These are phyloP conservation scores for Melanostoma scalare DNA, from an alignment of 2,888 invertebrate genomes.

Conservation along the genomic window DNA sequence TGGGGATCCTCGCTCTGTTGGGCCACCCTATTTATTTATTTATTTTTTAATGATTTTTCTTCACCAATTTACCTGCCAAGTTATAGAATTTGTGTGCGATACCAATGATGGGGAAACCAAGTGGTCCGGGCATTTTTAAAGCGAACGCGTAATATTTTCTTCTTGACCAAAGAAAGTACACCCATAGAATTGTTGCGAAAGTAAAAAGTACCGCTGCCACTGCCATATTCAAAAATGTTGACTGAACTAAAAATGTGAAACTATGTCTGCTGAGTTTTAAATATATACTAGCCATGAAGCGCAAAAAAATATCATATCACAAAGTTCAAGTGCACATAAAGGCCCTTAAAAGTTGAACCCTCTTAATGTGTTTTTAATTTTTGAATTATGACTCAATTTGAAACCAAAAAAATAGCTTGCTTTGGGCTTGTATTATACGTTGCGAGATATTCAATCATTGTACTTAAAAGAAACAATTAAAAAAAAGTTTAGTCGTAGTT, in stretches of 20 bases:
- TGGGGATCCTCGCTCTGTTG: too few relatives aligned
- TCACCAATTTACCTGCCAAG: constrained; percentile 76
- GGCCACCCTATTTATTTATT: neutral
- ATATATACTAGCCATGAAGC: too few relatives aligned
- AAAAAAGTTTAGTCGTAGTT: too few relatives aligned
- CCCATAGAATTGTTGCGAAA: constrained; percentile 72
- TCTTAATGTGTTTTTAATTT: too few relatives aligned
- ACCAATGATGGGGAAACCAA: constrained; percentile 78
- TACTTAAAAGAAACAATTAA: too few relatives aligned
- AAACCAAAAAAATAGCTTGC: too few relatives aligned
- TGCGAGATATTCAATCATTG: too few relatives aligned
- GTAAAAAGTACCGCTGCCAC: constrained; percentile 4
- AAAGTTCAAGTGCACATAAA: too few relatives aligned
- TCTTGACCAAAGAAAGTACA: constrained; percentile 78
- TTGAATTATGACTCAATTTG: too few relatives aligned
- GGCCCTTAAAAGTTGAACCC: too few relatives aligned
- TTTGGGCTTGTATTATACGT: too few relatives aligned
- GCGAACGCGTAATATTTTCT: constrained; percentile 77
- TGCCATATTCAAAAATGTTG: constrained; percentile 1
- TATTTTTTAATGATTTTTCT: neutral
- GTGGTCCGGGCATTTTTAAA: constrained; percentile 78
- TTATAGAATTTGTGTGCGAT: constrained; percentile 78
- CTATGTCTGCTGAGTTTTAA: neutral
- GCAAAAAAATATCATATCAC: too few relatives aligned
- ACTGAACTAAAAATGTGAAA: neutral